Base-by-base conservation (phyloP, 92 coral and sea anemone species). In the Parazoanthus darwini region DNA sequence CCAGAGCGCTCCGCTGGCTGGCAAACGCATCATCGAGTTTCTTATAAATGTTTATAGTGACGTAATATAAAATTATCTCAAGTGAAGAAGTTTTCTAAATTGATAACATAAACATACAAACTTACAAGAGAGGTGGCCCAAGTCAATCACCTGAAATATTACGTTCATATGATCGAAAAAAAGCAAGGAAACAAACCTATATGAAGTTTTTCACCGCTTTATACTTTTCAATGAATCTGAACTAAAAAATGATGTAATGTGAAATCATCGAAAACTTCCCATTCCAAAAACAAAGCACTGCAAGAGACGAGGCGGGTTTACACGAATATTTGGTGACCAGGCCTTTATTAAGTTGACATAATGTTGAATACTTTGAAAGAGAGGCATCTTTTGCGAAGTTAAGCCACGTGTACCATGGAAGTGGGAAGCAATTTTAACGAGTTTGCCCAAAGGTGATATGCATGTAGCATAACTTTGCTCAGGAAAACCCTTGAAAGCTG, bases 11-110 rank as follows among this genome's bases (percentile, higher is more conserved):
- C 74, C 6, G 20, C 14, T 72, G 46, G 59, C 26, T 72, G 29
- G 68, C 8, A 33, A 84, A 84, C 75, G 79, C 78, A 33, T 72
- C 65, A 46, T 14, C 0, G 26, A 26, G 23, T 46, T 44, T 70
- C 25, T 71, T 44, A 25, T 43, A 71, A 84, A 71, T 84, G 78
- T 84, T 84, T 84, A 71, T 20, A 70, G 87, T 84, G 87, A 84
- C 65, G 87, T 72, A 84, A 84, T 68, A 16, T 48, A 46, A 70
- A 25, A 71, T 54, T 71, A 46, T 72, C 63, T 72, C 43, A 80
- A 50, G 78, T 71, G 63, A 50, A 46, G 65, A 84, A 84, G 79
- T 20, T 84, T 66, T 84, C 38, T 43, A 22, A 54, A 13, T 70
- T 70, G 79, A 70, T 84, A 33, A 84, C 44, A 51, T 71, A 71